phyloP scores from a whole-genome alignment of 1,140 invertebrate species.

The Trypoxylus dichotomus region DNA sequence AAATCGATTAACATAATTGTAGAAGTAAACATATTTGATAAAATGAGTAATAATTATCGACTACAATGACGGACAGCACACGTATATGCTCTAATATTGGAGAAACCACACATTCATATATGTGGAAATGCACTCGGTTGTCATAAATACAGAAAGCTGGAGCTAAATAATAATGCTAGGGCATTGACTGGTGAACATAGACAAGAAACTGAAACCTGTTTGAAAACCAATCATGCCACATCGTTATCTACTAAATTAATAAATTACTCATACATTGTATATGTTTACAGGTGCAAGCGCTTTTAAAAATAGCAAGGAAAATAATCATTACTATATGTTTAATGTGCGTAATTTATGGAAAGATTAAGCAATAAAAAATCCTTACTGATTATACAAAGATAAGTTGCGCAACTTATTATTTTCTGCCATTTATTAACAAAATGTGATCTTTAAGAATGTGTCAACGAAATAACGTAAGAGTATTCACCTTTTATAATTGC shows the following conservation, averaged over 20 bases:
- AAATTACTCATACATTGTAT: not conserved
- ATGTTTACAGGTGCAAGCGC: constrained; percentile 1
- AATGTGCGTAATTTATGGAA: not conserved
- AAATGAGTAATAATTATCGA: not conserved
- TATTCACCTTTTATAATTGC: not conserved
- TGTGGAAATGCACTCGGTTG: not conserved
- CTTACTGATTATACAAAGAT: not conserved
- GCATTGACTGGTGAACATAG: constrained; percentile 6
- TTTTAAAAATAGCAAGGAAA: not conserved
- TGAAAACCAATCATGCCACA: constrained; percentile 2
- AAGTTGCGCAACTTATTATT: not conserved
- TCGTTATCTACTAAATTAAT: constrained; percentile 7
- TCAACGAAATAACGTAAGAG: not conserved
- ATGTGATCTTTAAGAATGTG: not conserved
- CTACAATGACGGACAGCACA: not conserved
- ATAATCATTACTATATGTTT: not conserved
- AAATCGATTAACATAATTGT: not conserved
- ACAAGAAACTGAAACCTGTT: constrained; percentile 6
- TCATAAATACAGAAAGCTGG: not conserved
- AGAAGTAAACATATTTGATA: not conserved
- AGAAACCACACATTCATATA: not conserved
- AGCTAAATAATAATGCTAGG: not conserved
- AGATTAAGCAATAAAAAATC: not conserved
- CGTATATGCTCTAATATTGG: not conserved
- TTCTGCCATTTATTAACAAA: not conserved